These are phyloP conservation scores for Aphaenogaster ashmeadi DNA, from an alignment of 1,140 invertebrate genomes.

Conservation along the genomic window DNA sequence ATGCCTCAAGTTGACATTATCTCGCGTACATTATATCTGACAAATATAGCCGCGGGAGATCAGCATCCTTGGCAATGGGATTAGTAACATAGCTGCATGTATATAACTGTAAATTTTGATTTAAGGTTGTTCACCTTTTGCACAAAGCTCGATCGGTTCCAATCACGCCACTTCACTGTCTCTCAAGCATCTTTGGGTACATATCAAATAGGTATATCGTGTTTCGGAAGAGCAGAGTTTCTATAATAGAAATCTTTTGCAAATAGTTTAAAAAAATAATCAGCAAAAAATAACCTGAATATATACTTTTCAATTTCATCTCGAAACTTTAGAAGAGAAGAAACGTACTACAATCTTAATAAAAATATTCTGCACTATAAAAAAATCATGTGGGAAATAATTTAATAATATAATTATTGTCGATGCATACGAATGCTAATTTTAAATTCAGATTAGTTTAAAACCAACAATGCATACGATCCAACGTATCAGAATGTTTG, in stretches of 20 bases:
- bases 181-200: background rate
- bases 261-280: background rate
- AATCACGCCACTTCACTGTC: background rate
- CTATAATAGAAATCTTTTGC: background rate
- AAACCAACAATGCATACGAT: background rate
- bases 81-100: background rate
- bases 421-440: background rate
- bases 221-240: background rate
- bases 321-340: background rate
- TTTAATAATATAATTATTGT: background rate
- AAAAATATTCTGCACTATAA: background rate
- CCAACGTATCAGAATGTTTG: background rate
- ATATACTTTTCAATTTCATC: background rate
- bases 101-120: constrained; percentile 57
- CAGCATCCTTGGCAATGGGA: constrained; percentile 32
- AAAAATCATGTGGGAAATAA: background rate
- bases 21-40: background rate
- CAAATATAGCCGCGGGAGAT: constrained; percentile 24
- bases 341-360: background rate
- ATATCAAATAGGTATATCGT: background rate
- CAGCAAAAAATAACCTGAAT: background rate
- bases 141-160: background rate
- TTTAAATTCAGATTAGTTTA: constrained; percentile 18
- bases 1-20: background rate
- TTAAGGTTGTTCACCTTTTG: constrained; percentile 44